Evolutionary conservation across 1,140 invertebrate genomes (phyloP).

Genomic region (Arctopsyche grandis): DNA sequence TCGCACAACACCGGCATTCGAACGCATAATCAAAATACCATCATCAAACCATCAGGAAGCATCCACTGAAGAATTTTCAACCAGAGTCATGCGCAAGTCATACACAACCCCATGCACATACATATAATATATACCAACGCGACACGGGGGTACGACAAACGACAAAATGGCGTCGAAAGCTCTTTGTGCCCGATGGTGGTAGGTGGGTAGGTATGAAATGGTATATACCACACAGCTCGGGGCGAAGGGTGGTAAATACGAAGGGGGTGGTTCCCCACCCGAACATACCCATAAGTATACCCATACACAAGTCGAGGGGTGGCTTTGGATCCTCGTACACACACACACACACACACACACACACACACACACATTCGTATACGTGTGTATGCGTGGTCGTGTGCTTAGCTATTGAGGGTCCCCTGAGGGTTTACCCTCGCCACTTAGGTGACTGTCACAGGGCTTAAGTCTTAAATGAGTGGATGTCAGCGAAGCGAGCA

Average conservation of each 20-base stretch:
- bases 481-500: conserved; percentile 1
- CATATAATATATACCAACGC: background rate
- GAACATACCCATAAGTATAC: background rate
- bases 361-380: background rate
- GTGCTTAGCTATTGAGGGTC: conserved; percentile 11
- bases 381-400: too few relatives aligned
- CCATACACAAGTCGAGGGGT: background rate
- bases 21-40: too few relatives aligned
- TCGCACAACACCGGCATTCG: too few relatives aligned
- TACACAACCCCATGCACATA: background rate
- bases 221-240: conserved; percentile 22
- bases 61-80: background rate
- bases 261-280: conserved; percentile 19
- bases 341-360: conserved; percentile 1
- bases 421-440: conserved; percentile 29
- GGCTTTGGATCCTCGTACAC: background rate
- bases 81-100: background rate
- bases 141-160: conserved; percentile 44
- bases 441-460: conserved; percentile 34
- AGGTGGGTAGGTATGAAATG: conserved; percentile 13
- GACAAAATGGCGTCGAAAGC: conserved; percentile 52
- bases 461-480: conserved; percentile 42
- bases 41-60: background rate
- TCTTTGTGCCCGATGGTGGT: conserved; percentile 45
- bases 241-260: background rate